Percentiles rank a stretch among this genome's conserved stretches.
Evolutionary conservation across 2,113 vertebrate species (phyloP).

Genomic region (Ifrita kowaldi): DNA sequence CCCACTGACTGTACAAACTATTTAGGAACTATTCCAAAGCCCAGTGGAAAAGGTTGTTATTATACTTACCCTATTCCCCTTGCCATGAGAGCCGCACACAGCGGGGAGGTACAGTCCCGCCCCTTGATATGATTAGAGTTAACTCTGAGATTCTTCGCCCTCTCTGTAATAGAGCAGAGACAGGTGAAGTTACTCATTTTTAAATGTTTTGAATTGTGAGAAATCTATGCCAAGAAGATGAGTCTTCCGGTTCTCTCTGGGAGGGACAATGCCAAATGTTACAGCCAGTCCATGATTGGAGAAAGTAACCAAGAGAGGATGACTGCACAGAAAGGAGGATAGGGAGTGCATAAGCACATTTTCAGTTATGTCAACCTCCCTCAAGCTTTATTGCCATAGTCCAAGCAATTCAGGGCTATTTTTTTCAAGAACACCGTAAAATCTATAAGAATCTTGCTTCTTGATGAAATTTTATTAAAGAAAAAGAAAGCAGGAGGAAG

Average conservation of each 20-base stretch:
- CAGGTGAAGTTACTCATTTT: background rate
- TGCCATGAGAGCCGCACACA: background rate
- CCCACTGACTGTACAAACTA: constrained; percentile 1
- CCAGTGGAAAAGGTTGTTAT: background rate
- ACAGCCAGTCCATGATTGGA: background rate
- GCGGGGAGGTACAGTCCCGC: background rate
- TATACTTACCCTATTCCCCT: background rate
- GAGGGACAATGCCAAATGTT: background rate
- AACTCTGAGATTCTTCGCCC: background rate
- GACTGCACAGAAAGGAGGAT: background rate
- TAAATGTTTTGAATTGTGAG: background rate
- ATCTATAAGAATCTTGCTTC: background rate
- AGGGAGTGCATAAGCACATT: background rate
- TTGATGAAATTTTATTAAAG: background rate
- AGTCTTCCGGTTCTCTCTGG: background rate
- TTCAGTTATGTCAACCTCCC: background rate
- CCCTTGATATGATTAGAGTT: background rate
- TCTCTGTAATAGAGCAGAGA: background rate
- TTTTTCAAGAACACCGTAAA: background rate
- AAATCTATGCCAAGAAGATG: background rate
- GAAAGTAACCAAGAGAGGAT: background rate
- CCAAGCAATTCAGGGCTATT: background rate
- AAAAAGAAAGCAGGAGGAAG: background rate
- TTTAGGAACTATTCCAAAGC: background rate
- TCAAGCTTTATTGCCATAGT: background rate